Base-by-base conservation (phyloP, 2,113 vertebrate genomes). In the Laterallus jamaicensis region DNA sequence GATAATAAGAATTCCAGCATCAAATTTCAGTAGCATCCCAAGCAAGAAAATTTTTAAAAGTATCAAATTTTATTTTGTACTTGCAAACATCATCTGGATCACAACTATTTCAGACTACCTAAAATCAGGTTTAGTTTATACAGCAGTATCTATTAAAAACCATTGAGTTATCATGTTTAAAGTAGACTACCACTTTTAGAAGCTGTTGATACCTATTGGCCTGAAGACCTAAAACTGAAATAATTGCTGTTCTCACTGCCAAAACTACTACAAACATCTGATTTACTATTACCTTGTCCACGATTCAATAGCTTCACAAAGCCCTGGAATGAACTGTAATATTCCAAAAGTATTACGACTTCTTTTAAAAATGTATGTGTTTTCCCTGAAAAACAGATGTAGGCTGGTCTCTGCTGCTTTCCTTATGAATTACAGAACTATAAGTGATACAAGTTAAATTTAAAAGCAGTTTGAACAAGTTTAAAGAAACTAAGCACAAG, bases 401-500 rank as follows among this genome's bases (percentile, higher is more conserved):
- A 67, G 54, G 5, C 9, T 82, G 35, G 39, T 52, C 47, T 84
- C 49, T 59, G 66, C 52, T 64, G 73, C 14, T 88, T 60, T 70
- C 32, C 32, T 82, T 37, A 68, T 1, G 1, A 86, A 71, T 29
- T 86, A 58, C 25, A 66, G 7, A 56, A 56, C 25, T 59, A 32
- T 7, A 18, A 47, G 26, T 66, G 9, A 78, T 21, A 60, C 0
- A 66, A 47, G 28, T 11, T 12, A 81, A 64, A 47, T 31, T 32
- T 3, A 1, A 26, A 54, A 63, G 11, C 2, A 0, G 0, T 47
- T 4, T 49, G 5, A 26, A 37, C 4, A 76, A 60, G 24, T 22
- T 15, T 70, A 22, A 37, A 67, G 29, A 77, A 74, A 83, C 11
- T 29, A 59, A 18, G 26, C 15, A 81, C 1, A 3, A 29, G 9